Percentiles rank a stretch among this genome's conserved stretches.
Conservation (phyloP, 2,797 vertebrate genomes). For the Pipistrellus pygmaeus region DNA sequence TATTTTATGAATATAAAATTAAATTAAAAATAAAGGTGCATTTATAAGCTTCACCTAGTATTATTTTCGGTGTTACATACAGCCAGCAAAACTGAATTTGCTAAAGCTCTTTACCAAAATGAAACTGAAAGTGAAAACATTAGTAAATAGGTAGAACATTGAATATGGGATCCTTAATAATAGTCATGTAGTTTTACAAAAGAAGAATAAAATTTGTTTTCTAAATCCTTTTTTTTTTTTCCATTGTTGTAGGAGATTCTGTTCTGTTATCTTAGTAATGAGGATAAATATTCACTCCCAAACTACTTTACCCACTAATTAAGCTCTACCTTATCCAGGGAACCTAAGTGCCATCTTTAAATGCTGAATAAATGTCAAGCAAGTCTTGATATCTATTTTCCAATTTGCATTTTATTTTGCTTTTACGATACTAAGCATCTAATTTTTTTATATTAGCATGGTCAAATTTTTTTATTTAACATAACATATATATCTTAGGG, state of each 20-base stretch:
- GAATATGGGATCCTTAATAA: not conserved
- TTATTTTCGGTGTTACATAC: not conserved
- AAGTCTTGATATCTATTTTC: not conserved
- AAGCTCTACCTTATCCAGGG: not conserved
- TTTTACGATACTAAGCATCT: slow-evolving; percentile 25
- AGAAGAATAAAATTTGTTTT: not conserved
- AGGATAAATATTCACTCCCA: not conserved
- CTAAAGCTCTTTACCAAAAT: slow-evolving; percentile 25
- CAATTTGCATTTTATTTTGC: slow-evolving; percentile 49
- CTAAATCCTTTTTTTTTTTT: not conserved
- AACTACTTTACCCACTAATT: not conserved
- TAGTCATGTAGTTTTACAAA: not conserved
- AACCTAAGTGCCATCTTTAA: not conserved
- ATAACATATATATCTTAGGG: not conserved
- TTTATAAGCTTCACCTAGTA: not conserved
- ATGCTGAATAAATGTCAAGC: not conserved
- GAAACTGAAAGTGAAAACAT: slow-evolving; percentile 24
- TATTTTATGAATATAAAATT: not conserved
- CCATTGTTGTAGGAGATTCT: not conserved
- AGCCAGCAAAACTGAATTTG: slow-evolving; percentile 3
- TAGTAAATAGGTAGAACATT: not conserved
- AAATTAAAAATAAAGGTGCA: not conserved
- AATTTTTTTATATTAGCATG: slow-evolving; percentile 27
- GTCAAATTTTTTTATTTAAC: not conserved
- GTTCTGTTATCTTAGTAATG: slow-evolving; percentile 10